phyloP scores from a whole-genome alignment of 2,113 vertebrate species.

The Brachirus orientalis region DNA sequence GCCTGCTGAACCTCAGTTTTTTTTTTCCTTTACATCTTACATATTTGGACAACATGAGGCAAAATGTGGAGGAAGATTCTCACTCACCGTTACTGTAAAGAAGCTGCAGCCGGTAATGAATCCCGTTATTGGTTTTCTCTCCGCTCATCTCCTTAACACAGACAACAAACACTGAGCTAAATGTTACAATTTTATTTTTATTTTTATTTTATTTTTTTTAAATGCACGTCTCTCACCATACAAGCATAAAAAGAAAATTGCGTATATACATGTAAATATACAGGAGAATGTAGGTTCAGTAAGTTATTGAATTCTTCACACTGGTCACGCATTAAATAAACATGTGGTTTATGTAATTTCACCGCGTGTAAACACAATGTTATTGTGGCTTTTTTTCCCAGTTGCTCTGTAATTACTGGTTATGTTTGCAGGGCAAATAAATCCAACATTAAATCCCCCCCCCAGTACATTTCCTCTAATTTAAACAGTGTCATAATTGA shows the following conservation, averaged over 20 bases:
- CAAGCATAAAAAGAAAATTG: no score
- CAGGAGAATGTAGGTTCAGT: background rate
- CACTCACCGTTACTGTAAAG: constrained; percentile 94
- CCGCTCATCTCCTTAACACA: constrained; percentile 89
- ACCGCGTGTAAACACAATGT: constrained; percentile 30
- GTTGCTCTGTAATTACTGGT: constrained; percentile 61
- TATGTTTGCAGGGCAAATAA: constrained; percentile 55
- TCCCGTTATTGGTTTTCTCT: constrained; percentile 97
- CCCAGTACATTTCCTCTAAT: constrained; percentile 31
- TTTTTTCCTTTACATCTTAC: no score
- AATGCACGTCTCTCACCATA: no score
- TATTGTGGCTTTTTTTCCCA: constrained; percentile 56
- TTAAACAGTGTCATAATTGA: constrained; percentile 54
- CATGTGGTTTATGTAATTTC: constrained; percentile 51
- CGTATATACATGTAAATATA: no score
- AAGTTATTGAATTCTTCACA: constrained; percentile 28
- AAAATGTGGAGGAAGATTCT: background rate
- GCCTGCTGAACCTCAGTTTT: no score
- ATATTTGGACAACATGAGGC: no score
- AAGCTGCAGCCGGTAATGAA: constrained; percentile 95
- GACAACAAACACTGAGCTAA: constrained; percentile 29
- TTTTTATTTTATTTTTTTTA: no score
- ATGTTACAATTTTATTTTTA: background rate
- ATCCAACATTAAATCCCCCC: constrained; percentile 28
- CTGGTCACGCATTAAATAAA: constrained; percentile 23